A percentile compares a stretch with the other conserved stretches of the same genome.
Evolutionary conservation across 2,113 vertebrate genomes (phyloP).

Genomic region (Rhinolophus ferrumequinum): DNA sequence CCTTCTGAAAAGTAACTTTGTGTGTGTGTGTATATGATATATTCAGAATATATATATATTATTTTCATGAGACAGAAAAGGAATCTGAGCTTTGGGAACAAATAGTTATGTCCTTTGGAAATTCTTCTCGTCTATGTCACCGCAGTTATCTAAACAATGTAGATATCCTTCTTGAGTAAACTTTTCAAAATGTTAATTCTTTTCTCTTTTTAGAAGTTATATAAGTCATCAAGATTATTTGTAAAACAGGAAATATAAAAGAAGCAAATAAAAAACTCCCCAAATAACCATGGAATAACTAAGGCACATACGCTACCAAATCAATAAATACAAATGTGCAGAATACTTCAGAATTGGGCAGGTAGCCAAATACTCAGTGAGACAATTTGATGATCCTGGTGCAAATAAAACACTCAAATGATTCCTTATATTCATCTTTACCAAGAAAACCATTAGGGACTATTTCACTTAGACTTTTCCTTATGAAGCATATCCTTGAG

Average conservation of each 20-base stretch:
- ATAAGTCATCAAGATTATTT: constrained; percentile 2
- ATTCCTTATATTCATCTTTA: constrained; percentile 15
- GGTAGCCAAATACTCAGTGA: background rate
- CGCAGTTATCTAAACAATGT: constrained; percentile 19
- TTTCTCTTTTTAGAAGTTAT: constrained; percentile 46
- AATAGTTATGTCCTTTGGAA: constrained; percentile 21
- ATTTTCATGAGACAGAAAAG: constrained; percentile 29
- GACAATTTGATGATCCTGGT: background rate
- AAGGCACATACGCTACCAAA: background rate
- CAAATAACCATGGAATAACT: background rate
- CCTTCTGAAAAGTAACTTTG: constrained; percentile 38
- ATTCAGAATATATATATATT: constrained; percentile 2
- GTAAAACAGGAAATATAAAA: constrained; percentile 29
- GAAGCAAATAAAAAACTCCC: background rate
- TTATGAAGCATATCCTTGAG: background rate
- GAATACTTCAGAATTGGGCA: background rate
- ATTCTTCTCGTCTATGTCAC: background rate
- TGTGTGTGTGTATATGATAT: background rate
- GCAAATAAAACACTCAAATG: background rate
- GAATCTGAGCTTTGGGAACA: background rate
- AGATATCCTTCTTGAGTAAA: background rate
- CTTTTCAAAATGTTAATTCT: background rate
- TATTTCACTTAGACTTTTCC: background rate
- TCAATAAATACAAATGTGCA: background rate
- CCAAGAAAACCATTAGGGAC: background rate